Conservation (phyloP, 2,797 vertebrate species). For the Helostoma temminkii region DNA sequence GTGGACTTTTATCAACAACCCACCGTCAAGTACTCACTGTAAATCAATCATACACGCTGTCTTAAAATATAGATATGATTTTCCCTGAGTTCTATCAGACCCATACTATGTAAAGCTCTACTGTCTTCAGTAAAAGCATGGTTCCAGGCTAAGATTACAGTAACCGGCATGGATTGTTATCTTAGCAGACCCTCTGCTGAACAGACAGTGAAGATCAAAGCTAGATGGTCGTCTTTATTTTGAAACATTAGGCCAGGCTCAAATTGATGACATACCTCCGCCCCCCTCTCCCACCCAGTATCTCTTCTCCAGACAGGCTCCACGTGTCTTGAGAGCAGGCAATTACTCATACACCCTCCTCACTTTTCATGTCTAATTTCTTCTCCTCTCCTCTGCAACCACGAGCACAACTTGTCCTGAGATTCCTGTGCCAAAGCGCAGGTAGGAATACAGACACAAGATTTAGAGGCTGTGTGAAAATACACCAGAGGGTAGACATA, state of each 20-base stretch:
- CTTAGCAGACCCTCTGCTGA: constrained; percentile 82
- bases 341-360: constrained; percentile 55
- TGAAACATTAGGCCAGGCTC: constrained; percentile 71
- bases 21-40: constrained; percentile 3
- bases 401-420: not conserved
- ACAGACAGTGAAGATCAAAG: constrained; percentile 85
- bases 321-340: constrained; percentile 69
- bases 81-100: not conserved
- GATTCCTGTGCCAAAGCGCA: constrained; percentile 21
- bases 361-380: constrained; percentile 59
- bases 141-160: constrained; percentile 82
- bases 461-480: constrained; percentile 37
- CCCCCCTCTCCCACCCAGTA: constrained; percentile 17
- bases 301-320: constrained; percentile 76
- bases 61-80: too few relatives aligned
- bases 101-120: constrained; percentile 4
- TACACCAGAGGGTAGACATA: constrained; percentile 2
- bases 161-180: constrained; percentile 80
- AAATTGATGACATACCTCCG: constrained; percentile 69
- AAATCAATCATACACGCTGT: not conserved
- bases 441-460: constrained; percentile 13
- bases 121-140: constrained; percentile 46
- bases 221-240: constrained; percentile 76
- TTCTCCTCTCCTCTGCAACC: constrained; percentile 14
- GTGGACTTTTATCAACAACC: constrained; percentile 44